Percentiles rank a stretch among this genome's conserved stretches.
phyloP scores from a whole-genome alignment of 2,113 vertebrate genomes.

The Callithrix jacchus region DNA sequence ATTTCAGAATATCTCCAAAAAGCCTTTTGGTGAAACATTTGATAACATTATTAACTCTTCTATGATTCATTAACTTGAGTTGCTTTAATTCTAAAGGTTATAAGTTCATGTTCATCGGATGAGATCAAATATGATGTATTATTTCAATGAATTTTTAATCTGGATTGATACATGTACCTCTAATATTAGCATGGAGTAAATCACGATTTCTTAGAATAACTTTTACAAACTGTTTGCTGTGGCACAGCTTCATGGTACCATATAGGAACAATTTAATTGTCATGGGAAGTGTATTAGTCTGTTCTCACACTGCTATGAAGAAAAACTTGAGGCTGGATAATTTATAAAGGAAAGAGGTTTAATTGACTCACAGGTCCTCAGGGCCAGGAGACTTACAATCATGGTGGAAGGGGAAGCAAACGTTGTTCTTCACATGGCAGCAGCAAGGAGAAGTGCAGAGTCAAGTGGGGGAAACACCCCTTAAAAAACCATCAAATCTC shows the following conservation, averaged over 20 bases:
- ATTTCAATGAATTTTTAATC: constrained; percentile 6
- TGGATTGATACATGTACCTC: background rate
- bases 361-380: too few relatives aligned
- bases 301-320: too few relatives aligned
- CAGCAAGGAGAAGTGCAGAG: too few relatives aligned
- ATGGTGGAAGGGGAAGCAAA: too few relatives aligned
- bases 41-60: background rate
- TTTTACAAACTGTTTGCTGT: background rate
- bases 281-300: too few relatives aligned
- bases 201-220: background rate
- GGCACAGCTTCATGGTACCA: background rate
- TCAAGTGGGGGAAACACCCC: too few relatives aligned
- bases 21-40: background rate
- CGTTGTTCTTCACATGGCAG: too few relatives aligned
- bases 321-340: too few relatives aligned
- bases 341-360: too few relatives aligned
- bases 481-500: too few relatives aligned
- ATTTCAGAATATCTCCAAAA: constrained; percentile 23
- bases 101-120: background rate
- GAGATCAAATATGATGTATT: background rate
- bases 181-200: background rate
- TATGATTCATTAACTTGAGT: constrained; percentile 35
- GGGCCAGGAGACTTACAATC: too few relatives aligned
- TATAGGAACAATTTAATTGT: background rate
- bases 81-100: constrained; percentile 24